A percentile compares a stretch with the other conserved stretches of the same genome.
phyloP scores from a whole-genome alignment of 2,888 invertebrate species.

The Trileptium ribeirensis region DNA sequence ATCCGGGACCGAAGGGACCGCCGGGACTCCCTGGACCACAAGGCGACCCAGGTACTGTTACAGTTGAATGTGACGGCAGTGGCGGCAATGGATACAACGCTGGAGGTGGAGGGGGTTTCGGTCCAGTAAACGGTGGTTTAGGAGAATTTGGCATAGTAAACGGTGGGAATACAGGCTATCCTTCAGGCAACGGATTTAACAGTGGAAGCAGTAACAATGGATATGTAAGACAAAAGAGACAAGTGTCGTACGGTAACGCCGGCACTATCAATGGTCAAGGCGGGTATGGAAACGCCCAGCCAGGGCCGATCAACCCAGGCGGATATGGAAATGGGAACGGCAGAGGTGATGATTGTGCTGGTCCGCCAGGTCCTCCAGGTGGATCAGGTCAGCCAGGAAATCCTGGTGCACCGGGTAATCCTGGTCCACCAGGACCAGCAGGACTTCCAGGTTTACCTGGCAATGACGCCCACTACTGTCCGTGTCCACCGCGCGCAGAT shows the following conservation, averaged over 20 bases:
- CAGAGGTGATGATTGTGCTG: neutral
- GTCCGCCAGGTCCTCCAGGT: slow-evolving; percentile 11
- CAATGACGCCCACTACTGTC: slow-evolving; percentile 16
- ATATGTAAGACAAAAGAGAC: too few species aligned
- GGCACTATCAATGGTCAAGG: too few species aligned
- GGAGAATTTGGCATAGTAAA: too few species aligned
- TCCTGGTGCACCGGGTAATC: neutral
- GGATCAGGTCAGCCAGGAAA: neutral
- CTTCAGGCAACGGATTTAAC: neutral
- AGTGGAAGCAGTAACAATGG: too few species aligned
- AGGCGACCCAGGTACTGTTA: neutral
- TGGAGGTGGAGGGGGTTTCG: neutral
- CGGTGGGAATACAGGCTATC: too few species aligned
- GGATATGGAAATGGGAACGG: neutral
- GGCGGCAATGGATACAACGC: neutral
- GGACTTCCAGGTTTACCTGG: slow-evolving; percentile 2
- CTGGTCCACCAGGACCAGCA: slow-evolving; percentile 3
- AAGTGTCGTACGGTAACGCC: too few species aligned
- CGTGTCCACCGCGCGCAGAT: neutral
- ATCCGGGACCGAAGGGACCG: neutral
- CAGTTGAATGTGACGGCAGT: neutral
- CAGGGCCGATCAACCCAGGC: too few species aligned
- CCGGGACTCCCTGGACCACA: neutral
- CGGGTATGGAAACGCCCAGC: too few species aligned
- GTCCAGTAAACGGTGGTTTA: neutral